Evolutionary conservation across 2,888 invertebrate species (phyloP), one percentile per base, ranked within the genome.

Genomic region (Nowickia ferox): DNA sequence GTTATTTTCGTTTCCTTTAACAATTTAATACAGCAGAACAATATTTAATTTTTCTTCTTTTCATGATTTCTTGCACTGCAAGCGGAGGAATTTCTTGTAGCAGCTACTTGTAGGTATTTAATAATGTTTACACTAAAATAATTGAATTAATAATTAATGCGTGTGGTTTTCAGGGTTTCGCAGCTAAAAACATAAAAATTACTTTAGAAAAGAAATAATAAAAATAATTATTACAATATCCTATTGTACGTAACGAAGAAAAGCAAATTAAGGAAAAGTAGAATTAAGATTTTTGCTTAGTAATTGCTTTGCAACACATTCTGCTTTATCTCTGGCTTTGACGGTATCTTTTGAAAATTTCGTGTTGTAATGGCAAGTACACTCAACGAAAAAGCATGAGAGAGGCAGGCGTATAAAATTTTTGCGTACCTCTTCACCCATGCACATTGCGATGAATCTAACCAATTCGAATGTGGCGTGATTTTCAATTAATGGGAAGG

Each of bases 81-180:
- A 44, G 55, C 75, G 19, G 53, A 61, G 65, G 61, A 80, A 72
- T 75, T 69, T 57, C 48, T 72, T 72, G 55, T 65, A 30, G 30
- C 30, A 30, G 30, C 30, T 30, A 30, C 30, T 30, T 79, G 61
- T 79, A 83, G 77, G 71, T 77, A 72, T 66, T 72, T 86, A 81
- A 81, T 88, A 85, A 89, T 91, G 90, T 90, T 91, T 90, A 89
- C 90, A 91, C 91, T 89, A 88, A 90, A 90, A 91, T 91, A 91
- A 91, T 91, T 91, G 90, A 91, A 91, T 91, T 91, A 91, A 91
- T 91, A 91, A 91, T 90, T 91, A 90, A 91, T 91, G 90, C 92
- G 91, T 91, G 91, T 90, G 92, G 91, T 91, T 91, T 91, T 90
- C 91, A 91, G 90, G 89, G 89, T 91, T 90, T 90, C 87, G 87